These are phyloP conservation scores for Macquaria australasica DNA, from an alignment of 2,113 vertebrate species.

Conservation along the genomic window DNA sequence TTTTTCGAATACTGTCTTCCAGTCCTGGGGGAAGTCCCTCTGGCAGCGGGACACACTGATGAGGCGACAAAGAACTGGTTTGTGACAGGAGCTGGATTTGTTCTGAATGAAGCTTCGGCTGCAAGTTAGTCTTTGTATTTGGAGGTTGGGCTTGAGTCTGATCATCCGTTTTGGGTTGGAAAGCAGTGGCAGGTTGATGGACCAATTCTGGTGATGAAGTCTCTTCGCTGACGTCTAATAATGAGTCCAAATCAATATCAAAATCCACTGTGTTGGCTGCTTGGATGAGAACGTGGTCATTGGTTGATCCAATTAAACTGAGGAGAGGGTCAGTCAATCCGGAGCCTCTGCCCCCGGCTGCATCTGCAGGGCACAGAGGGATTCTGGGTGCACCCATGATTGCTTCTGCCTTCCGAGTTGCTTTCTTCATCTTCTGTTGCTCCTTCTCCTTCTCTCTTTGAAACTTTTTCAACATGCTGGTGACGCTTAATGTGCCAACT, in stretches of 20 bases:
- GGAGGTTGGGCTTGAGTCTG: not conserved
- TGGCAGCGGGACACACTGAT: conserved; percentile 73
- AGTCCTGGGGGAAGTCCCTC: conserved; percentile 88
- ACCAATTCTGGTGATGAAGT: not conserved
- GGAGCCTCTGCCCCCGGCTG: conserved; percentile 57
- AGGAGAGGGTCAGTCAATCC: conserved; percentile 86
- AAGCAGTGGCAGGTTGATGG: conserved; percentile 21
- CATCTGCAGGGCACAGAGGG: conserved; percentile 66
- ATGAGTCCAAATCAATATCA: conserved; percentile 89
- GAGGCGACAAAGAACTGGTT: not conserved
- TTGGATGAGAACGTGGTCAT: conserved; percentile 89
- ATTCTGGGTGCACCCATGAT: not conserved
- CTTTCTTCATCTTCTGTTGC: conserved; percentile 76
- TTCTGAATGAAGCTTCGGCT: conserved; percentile 15
- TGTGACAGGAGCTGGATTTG: conserved; percentile 23
- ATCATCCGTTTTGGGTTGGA: not conserved
- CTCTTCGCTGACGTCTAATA: conserved; percentile 83
- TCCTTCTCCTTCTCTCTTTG: conserved; percentile 90
- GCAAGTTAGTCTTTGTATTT: not conserved
- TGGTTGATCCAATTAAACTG: conserved; percentile 87
- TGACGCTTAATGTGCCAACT: conserved; percentile 85
- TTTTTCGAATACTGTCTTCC: conserved; percentile 88
- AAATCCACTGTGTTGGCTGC: conserved; percentile 89
- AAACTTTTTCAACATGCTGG: conserved; percentile 94
- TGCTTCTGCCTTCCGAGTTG: not conserved